Evolutionary conservation across 2,113 vertebrate species (phyloP).

Genomic region (Columbina picui): DNA sequence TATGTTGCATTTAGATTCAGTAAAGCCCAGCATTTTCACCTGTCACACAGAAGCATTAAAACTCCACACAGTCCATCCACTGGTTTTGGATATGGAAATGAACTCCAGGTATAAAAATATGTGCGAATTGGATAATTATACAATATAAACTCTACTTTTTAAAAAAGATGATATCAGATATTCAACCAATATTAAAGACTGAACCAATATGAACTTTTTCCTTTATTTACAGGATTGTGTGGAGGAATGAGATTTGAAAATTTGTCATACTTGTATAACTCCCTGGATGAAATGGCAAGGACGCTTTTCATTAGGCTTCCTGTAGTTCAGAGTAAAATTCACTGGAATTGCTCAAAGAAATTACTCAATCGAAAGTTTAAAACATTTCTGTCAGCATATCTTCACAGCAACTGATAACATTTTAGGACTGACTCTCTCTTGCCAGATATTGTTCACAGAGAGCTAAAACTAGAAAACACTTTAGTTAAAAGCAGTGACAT

Average conservation of each 20-base stretch:
- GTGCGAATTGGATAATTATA: background rate
- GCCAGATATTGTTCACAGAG: conserved; percentile 85
- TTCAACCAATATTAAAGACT: background rate
- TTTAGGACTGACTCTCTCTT: conserved; percentile 50
- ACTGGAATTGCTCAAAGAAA: background rate
- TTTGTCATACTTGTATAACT: background rate
- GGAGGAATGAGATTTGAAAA: background rate
- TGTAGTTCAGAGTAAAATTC: background rate
- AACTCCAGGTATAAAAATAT: background rate
- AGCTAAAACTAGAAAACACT: conserved; percentile 93
- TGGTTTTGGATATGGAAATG: background rate
- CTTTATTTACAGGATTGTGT: background rate
- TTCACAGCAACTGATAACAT: background rate
- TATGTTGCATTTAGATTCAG: background rate
- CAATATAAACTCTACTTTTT: background rate
- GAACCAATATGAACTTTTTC: background rate
- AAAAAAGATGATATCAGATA: background rate
- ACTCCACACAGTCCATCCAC: background rate
- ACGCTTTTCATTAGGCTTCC: background rate
- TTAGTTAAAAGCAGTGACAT: conserved; percentile 85
- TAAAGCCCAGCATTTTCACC: background rate
- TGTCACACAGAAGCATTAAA: background rate
- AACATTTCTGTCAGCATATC: conserved; percentile 47
- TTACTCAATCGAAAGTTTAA: conserved; percentile 9
- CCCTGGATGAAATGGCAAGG: background rate